Percentiles rank a stretch among this genome's conserved stretches.
Evolutionary conservation across 2,113 vertebrate genomes (phyloP).

Genomic region (Mobula birostris): DNA sequence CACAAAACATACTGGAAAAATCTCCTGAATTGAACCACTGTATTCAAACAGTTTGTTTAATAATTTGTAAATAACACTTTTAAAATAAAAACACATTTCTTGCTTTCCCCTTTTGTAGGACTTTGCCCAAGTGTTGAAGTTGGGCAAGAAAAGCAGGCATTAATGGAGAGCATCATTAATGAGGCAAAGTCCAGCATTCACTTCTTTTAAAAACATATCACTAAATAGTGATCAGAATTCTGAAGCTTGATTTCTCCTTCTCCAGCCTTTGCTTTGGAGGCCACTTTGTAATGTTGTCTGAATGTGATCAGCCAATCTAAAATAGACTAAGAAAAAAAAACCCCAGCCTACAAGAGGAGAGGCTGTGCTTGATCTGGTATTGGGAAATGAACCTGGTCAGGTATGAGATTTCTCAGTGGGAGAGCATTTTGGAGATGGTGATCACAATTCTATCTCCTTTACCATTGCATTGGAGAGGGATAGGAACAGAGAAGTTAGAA

Average conservation of each 20-base stretch:
- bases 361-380: no score
- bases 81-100: background rate
- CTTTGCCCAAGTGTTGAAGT: background rate
- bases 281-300: background rate
- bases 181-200: background rate
- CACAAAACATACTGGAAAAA: background rate
- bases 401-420: no score
- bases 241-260: background rate
- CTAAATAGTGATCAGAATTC: background rate
- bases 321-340: background rate
- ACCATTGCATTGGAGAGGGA: no score
- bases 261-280: background rate
- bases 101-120: background rate
- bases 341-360: background rate
- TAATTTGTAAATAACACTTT: background rate
- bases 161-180: background rate
- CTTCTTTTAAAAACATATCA: background rate
- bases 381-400: no score
- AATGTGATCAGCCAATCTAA: background rate
- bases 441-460: no score
- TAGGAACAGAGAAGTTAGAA: no score
- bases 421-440: no score
- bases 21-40: background rate
- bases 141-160: background rate
- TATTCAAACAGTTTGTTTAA: background rate